Evolutionary conservation across 2,888 invertebrate species (phyloP).

Genomic region (Trypoxylon attenuatum): DNA sequence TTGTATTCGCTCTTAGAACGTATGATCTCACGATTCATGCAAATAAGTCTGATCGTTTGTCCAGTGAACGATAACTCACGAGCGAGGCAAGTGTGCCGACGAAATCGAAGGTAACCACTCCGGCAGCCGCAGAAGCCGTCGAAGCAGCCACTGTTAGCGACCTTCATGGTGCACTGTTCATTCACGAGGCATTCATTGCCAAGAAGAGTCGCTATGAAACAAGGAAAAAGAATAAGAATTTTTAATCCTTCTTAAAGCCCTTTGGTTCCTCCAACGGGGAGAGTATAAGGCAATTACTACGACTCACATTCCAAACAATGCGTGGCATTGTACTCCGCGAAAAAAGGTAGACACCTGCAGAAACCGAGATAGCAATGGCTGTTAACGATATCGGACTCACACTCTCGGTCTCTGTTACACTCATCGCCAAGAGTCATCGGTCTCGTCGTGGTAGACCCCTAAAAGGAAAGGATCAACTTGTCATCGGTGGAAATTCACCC

Average conservation of each 20-base stretch:
- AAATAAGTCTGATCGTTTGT: too few relatives aligned
- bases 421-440: constrained; percentile 77
- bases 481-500: too few relatives aligned
- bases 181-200: constrained; percentile 89
- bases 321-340: constrained; percentile 85
- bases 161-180: constrained; percentile 91
- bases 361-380: constrained; percentile 82
- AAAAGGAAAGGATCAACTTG: constrained; percentile 13
- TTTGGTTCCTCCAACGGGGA: too few relatives aligned
- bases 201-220: constrained; percentile 86
- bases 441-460: constrained; percentile 36
- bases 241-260: too few relatives aligned
- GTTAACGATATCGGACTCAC: constrained; percentile 78
- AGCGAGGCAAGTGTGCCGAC: constrained; percentile 91
- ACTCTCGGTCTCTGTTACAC: constrained; percentile 81
- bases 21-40: too few relatives aligned
- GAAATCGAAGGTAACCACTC: constrained; percentile 89
- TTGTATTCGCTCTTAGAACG: too few relatives aligned
- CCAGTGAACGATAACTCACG: constrained; percentile 80
- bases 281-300: too few relatives aligned
- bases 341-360: constrained; percentile 89
- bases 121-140: constrained; percentile 90
- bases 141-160: constrained; percentile 90
- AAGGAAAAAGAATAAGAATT: background rate
- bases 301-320: constrained; percentile 88